phyloP scores from a whole-genome alignment of 1,140 invertebrate species.

The Laupala kohalensis region DNA sequence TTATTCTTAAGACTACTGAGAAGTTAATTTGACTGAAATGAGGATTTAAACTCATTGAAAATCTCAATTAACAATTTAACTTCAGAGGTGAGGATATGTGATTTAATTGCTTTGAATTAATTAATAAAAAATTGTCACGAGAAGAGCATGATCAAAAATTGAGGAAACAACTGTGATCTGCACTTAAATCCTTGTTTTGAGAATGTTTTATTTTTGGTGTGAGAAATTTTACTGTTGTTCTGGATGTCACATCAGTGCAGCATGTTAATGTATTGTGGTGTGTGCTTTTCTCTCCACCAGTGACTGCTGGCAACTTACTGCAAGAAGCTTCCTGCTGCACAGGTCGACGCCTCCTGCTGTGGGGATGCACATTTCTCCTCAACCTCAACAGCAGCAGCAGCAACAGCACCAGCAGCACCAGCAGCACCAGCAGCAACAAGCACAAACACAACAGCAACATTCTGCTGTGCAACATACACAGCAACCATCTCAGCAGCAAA shows the following conservation, averaged over 20 bases:
- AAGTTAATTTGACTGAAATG: too few relatives aligned
- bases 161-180: too few relatives aligned
- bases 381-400: constrained; percentile 30
- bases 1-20: too few relatives aligned
- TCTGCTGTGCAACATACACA: background rate
- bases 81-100: too few relatives aligned
- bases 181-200: too few relatives aligned
- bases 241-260: background rate
- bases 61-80: too few relatives aligned
- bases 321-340: background rate
- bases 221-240: background rate
- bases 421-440: constrained; percentile 20
- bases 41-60: too few relatives aligned
- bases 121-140: too few relatives aligned
- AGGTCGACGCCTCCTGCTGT: constrained; percentile 20
- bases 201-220: too few relatives aligned
- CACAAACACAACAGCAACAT: background rate
- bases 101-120: too few relatives aligned
- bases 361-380: constrained; percentile 26
- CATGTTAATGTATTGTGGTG: background rate
- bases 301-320: background rate
- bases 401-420: constrained; percentile 26
- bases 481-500: constrained; percentile 8
- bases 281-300: background rate
- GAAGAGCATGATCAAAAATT: too few relatives aligned